These are phyloP conservation scores for Camponotus vicinus DNA, from an alignment of 1,140 invertebrate genomes.

Conservation along the genomic window DNA sequence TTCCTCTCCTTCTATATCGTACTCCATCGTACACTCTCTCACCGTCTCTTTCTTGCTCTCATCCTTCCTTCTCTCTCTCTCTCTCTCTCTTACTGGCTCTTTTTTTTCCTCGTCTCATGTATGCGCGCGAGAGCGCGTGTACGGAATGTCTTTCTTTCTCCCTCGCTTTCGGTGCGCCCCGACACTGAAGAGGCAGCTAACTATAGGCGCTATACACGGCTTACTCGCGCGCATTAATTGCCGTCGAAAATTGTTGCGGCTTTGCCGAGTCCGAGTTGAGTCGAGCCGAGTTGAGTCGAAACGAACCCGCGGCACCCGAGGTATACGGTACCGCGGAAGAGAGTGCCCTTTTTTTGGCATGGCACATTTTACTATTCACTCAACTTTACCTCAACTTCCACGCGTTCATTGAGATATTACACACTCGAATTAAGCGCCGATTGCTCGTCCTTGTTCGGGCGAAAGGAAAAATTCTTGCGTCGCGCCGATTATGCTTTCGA, in stretches of 20 bases:
- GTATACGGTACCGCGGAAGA: slow-evolving; percentile 35
- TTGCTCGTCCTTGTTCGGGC: background rate
- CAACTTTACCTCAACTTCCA: slow-evolving; percentile 21
- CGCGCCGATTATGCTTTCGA: no score
- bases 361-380: slow-evolving; percentile 42
- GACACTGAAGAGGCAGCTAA: slow-evolving; percentile 74
- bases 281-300: slow-evolving; percentile 72
- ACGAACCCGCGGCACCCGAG: slow-evolving; percentile 65
- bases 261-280: slow-evolving; percentile 77
- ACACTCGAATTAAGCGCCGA: background rate
- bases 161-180: slow-evolving; percentile 50
- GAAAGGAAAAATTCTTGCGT: background rate
- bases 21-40: slow-evolving; percentile 33
- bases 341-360: slow-evolving; percentile 33
- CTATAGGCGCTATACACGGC: slow-evolving; percentile 83
- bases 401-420: slow-evolving; percentile 3
- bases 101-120: slow-evolving; percentile 44
- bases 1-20: slow-evolving; percentile 54
- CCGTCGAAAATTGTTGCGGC: slow-evolving; percentile 86
- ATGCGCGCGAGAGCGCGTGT: slow-evolving; percentile 43
- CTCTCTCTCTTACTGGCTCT: slow-evolving; percentile 9
- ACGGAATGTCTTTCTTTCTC: slow-evolving; percentile 62
- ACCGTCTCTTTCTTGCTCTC: slow-evolving; percentile 32
- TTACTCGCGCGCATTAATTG: slow-evolving; percentile 86
- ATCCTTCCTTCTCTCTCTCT: background rate